A percentile compares a stretch with the other conserved stretches of the same genome.
These are phyloP conservation scores for Eupithecia insigniata DNA, from an alignment of 2,888 invertebrate species.

Conservation along the genomic window DNA sequence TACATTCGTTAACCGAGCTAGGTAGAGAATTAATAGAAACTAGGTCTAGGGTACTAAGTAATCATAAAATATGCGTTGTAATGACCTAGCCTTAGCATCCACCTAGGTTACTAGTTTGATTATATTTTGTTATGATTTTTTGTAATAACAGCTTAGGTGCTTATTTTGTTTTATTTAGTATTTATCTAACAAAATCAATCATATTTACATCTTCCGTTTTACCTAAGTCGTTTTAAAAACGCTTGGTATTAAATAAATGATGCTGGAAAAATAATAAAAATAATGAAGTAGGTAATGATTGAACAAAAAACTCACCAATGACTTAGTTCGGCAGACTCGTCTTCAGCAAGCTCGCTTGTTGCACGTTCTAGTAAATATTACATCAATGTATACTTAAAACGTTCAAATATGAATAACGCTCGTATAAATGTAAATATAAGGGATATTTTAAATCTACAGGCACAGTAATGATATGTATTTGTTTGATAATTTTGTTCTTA, in stretches of 20 bases:
- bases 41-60: no score
- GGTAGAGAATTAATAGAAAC: not conserved
- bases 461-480: conserved; percentile 82
- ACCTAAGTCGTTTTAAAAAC: not conserved
- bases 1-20: not conserved
- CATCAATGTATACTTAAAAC: conserved; percentile 37
- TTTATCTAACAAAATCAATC: not conserved
- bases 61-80: conserved; percentile 2
- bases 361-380: conserved; percentile 43
- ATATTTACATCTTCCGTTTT: not conserved
- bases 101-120: not conserved
- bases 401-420: conserved; percentile 41
- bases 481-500: conserved; percentile 58
- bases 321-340: conserved; percentile 6
- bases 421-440: conserved; percentile 55
- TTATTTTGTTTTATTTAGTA: not conserved
- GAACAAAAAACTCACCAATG: conserved; percentile 37
- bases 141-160: not conserved
- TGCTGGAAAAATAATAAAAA: not conserved
- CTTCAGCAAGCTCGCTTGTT: conserved; percentile 31
- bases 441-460: conserved; percentile 68
- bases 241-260: not conserved
- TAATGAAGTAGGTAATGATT: not conserved
- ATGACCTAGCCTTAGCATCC: not conserved
- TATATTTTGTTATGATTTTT: not conserved